Conservation (phyloP, 2,797 vertebrate species). For the Nasua narica region DNA sequence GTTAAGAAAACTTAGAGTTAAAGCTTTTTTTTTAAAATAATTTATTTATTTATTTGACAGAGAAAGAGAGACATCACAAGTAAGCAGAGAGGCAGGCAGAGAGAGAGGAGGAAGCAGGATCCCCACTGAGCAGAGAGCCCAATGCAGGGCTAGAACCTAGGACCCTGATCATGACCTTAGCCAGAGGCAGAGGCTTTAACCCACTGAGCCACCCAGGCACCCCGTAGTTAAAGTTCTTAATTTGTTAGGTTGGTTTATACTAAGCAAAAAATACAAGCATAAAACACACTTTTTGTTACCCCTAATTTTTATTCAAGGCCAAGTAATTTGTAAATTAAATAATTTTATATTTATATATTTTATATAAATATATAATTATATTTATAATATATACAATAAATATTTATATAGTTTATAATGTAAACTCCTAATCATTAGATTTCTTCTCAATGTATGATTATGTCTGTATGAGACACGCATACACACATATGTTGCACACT, state of each 20-base stretch:
- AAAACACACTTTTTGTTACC: not conserved
- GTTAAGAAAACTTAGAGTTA: not conserved
- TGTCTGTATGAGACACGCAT: not conserved
- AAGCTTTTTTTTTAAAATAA: not conserved
- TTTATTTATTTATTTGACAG: too few species aligned
- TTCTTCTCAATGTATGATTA: not conserved
- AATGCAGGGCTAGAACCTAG: too few species aligned
- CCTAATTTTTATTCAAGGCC: not conserved
- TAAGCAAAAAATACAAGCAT: not conserved
- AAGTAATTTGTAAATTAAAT: not conserved
- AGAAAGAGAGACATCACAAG: too few species aligned
- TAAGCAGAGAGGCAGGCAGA: too few species aligned
- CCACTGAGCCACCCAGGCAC: too few species aligned
- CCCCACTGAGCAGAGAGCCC: too few species aligned
- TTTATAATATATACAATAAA: too few species aligned
- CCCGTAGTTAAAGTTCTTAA: not conserved
- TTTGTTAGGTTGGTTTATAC: not conserved
- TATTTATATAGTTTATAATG: not conserved
- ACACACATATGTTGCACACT: not conserved
- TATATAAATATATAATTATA: too few species aligned
- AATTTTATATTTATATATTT: too few species aligned
- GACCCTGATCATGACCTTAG: too few species aligned
- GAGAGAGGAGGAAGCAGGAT: too few species aligned
- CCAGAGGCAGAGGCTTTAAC: too few species aligned
- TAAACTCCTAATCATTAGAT: not conserved